Evolutionary conservation across 2,113 vertebrate genomes (phyloP).

Genomic region (Spermophilus dauricus): DNA sequence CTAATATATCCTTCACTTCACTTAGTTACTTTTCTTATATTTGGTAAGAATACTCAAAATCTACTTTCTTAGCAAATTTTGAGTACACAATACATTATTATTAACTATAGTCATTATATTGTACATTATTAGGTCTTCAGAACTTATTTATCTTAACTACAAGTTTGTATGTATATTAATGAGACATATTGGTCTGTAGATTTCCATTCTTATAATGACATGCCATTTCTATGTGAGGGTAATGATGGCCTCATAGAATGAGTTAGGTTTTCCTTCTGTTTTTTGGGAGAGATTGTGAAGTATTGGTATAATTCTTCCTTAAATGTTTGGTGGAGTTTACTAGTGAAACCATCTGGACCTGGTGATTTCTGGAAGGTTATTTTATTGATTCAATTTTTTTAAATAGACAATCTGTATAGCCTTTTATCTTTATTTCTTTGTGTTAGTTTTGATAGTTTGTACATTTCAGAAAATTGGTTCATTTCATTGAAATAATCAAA

Average conservation of each 20-base stretch:
- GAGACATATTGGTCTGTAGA: neutral
- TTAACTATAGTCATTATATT: neutral
- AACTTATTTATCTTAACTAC: neutral
- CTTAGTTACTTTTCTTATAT: neutral
- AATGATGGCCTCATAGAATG: neutral
- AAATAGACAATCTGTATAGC: neutral
- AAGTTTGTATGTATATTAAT: neutral
- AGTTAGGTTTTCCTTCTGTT: neutral
- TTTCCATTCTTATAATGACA: neutral
- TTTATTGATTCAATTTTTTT: neutral
- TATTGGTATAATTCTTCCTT: constrained; percentile 21
- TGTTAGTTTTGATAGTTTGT: constrained; percentile 13
- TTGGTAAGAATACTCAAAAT: neutral
- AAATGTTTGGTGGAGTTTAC: constrained; percentile 40
- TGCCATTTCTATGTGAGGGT: neutral
- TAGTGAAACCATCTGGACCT: neutral
- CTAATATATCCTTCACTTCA: neutral
- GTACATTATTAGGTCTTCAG: neutral
- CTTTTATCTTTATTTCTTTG: constrained; percentile 20
- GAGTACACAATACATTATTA: neutral
- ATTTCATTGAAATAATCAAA: neutral
- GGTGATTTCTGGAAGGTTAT: neutral
- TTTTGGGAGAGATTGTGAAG: neutral
- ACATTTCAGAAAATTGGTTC: neutral
- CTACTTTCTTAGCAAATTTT: neutral